Base-by-base conservation (phyloP, 35 echinoderm and acorn worm genomes). In the Diadema setosum region DNA sequence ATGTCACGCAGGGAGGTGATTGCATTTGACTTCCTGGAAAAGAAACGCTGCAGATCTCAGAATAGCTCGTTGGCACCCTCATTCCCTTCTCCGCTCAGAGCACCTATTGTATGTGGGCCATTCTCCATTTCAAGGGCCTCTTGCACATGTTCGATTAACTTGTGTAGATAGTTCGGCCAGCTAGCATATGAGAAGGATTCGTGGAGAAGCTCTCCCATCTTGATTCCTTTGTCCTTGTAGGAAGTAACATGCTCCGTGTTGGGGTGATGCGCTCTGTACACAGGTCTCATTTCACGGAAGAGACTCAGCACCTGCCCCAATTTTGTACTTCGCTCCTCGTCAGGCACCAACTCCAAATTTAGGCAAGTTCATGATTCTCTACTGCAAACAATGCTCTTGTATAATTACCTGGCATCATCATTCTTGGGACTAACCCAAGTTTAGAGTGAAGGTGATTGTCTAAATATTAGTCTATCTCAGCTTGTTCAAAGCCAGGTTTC, bases 371-470 rank as follows among this genome's bases (percentile, higher is more conserved):
- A 42, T 52, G 34, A 23, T 81, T 81, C 27, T 18, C 46, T 16
- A 4, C 5, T 25, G 12, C 6, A 37, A 60, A 81, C 46, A 82
- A 21, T 15, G 50, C 32, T 5, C 56, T 58, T 1, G 89, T 82
- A 48, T 85, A 91, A 60, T 91, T 91, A 0, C 89, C 89, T 45
- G 89, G 89, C 89, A 91, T 91, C 89, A 91, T 91, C 2, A 91
- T 14, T 36, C 35, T 74, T 15, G 89, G 89, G 3, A 41, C 65
- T 18, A 85, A n/a, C 0, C 81, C 81, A 26, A 91, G 33, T 8
- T 5, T 24, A 0, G 4, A 5, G 4, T 44, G 55, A 9, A 91
- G 2, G 34, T 91, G 61, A 5, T 56, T 23, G 16, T 91, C 61
- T 0, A 91, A 84, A 1, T 70, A 11, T 6, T 84, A 65, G 0